Conservation (phyloP, 2,113 vertebrate genomes). For the Myiozetetes cayanensis region DNA sequence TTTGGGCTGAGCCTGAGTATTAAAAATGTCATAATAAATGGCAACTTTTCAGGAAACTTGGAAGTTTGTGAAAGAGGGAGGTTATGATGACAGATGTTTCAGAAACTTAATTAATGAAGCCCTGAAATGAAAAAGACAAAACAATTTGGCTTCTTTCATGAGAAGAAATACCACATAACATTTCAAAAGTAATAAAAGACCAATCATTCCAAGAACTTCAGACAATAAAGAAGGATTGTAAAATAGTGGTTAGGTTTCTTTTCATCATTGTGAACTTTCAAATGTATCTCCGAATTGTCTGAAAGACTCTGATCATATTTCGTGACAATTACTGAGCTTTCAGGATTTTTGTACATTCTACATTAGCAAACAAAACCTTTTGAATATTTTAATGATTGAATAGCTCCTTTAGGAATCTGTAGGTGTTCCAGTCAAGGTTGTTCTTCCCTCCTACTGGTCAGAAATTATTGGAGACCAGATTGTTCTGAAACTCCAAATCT, state of each 20-base stretch:
- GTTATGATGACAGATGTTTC: slow-evolving; percentile 37
- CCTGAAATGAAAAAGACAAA: slow-evolving; percentile 17
- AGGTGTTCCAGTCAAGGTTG: background rate
- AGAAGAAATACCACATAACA: background rate
- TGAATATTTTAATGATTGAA: background rate
- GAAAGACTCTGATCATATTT: background rate
- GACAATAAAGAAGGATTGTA: background rate
- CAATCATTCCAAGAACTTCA: background rate
- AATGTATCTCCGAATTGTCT: background rate
- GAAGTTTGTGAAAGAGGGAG: slow-evolving; percentile 29
- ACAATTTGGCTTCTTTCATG: background rate
- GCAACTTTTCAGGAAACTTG: background rate
- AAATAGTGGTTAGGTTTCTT: background rate
- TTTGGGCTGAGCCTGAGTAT: background rate
- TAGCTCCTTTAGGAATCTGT: background rate
- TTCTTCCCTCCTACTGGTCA: background rate
- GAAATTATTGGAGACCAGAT: background rate
- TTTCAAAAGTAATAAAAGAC: slow-evolving; percentile 26
- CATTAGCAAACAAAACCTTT: background rate
- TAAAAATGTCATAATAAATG: slow-evolving; percentile 33
- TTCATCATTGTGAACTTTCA: background rate
- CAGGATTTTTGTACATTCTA: background rate
- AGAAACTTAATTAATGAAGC: slow-evolving; percentile 30
- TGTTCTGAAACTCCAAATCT: background rate
- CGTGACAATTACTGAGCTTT: background rate